Conservation (phyloP, 1,140 invertebrate genomes). For the Lamellibrachia luymesi region DNA sequence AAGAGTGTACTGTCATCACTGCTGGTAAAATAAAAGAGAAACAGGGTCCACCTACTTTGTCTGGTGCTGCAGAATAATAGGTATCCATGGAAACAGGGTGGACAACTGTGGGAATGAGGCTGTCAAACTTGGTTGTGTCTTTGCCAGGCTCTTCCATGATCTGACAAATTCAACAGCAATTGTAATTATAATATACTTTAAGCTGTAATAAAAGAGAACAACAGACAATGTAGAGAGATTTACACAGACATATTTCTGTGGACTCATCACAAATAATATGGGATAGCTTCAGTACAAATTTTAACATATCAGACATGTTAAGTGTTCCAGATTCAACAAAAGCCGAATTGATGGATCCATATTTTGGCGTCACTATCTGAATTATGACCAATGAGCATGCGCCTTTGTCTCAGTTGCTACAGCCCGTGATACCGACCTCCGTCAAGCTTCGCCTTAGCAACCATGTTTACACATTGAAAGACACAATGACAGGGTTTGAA, state of each 20-base stretch:
- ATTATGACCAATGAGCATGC: too few species aligned
- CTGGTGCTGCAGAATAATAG: constrained; percentile 7
- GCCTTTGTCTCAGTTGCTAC: too few species aligned
- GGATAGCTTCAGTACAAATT: too few species aligned
- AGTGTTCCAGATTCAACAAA: too few species aligned
- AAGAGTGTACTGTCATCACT: neutral
- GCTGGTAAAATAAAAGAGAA: neutral
- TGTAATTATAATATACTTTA: constrained; percentile 7
- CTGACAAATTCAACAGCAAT: constrained; percentile 17
- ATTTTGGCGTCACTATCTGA: too few species aligned
- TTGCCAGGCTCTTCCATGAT: constrained; percentile 50
- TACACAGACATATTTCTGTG: neutral
- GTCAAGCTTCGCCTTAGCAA: too few species aligned
- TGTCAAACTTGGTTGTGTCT: constrained; percentile 69
- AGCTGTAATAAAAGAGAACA: neutral
- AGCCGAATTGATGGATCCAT: too few species aligned
- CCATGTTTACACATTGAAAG: too few species aligned
- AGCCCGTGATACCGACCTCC: too few species aligned
- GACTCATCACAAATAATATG: neutral
- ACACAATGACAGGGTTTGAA: too few species aligned
- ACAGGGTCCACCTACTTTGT: neutral
- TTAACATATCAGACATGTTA: too few species aligned
- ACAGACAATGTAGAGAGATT: neutral
- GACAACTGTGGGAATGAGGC: constrained; percentile 75
- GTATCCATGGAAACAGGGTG: constrained; percentile 55